These are phyloP conservation scores for Chloropsis cyanopogon DNA, from an alignment of 2,113 vertebrate genomes.

Conservation along the genomic window DNA sequence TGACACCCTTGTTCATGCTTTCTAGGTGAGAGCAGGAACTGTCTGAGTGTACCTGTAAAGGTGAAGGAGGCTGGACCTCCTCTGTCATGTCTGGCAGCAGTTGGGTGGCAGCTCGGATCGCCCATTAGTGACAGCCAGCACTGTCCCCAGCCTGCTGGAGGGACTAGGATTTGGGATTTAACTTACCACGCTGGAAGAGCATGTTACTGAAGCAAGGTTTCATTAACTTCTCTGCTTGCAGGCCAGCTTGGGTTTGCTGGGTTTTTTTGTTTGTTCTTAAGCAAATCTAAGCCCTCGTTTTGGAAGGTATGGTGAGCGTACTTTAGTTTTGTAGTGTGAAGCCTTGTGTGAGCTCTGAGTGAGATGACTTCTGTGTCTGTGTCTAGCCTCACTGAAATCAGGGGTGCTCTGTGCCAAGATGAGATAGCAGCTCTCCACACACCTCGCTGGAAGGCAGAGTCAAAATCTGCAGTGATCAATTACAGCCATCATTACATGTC, in stretches of 20 bases:
- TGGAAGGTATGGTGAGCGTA: background rate
- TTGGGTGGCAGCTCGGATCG: rapidly evolving
- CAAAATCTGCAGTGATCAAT: background rate
- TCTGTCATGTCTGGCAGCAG: rapidly evolving
- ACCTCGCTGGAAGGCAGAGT: background rate
- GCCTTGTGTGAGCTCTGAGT: background rate
- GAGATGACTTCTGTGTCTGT: background rate
- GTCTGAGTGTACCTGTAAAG: background rate
- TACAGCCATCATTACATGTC: background rate
- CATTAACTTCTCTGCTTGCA: background rate
- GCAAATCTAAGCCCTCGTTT: background rate
- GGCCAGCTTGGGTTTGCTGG: background rate
- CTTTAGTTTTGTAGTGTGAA: background rate
- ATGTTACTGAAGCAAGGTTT: background rate
- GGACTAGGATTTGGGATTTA: background rate
- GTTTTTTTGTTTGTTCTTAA: background rate
- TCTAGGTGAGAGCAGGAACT: background rate
- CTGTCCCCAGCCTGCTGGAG: background rate
- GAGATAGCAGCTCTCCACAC: background rate
- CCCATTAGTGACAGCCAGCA: background rate
- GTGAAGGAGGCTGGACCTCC: background rate
- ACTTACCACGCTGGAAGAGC: background rate
- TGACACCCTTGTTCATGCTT: background rate
- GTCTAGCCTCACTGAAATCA: background rate
- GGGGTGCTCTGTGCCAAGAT: background rate